These are phyloP conservation scores for Chromis chromis DNA, from an alignment of 2,797 vertebrate genomes.

Conservation along the genomic window DNA sequence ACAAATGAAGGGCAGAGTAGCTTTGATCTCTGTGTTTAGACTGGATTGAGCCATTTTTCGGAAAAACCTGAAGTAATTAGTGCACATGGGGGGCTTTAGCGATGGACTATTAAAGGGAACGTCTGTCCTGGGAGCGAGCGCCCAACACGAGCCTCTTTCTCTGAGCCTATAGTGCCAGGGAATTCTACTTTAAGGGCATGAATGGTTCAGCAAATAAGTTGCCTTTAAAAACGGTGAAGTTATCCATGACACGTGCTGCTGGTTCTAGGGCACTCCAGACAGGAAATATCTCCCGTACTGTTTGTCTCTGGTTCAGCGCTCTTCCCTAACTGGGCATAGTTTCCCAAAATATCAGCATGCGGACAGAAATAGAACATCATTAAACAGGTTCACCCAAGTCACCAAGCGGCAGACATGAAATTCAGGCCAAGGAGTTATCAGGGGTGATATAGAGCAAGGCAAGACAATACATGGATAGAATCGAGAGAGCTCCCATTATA, in stretches of 20 bases:
- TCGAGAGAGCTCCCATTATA: slow-evolving; percentile 72
- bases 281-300: slow-evolving; percentile 49
- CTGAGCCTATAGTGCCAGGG: slow-evolving; percentile 35
- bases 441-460: slow-evolving; percentile 79
- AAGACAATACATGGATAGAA: slow-evolving; percentile 80
- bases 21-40: slow-evolving; percentile 63
- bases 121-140: slow-evolving; percentile 44
- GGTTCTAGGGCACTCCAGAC: slow-evolving; percentile 65
- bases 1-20: slow-evolving; percentile 49
- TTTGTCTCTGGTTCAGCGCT: slow-evolving; percentile 69
- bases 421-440: slow-evolving; percentile 80
- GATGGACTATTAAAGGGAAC: slow-evolving; percentile 48
- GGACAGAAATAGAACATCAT: slow-evolving; percentile 79
- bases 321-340: slow-evolving; percentile 65
- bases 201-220: slow-evolving; percentile 59
- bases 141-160: slow-evolving; percentile 33
- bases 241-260: slow-evolving; percentile 54
- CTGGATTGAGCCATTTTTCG: slow-evolving; percentile 55
- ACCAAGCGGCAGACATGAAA: slow-evolving; percentile 80
- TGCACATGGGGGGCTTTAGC: slow-evolving; percentile 43
- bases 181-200: slow-evolving; percentile 47
- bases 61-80: slow-evolving; percentile 59
- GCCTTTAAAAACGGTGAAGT: slow-evolving; percentile 55
- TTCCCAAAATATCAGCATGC: slow-evolving; percentile 80
- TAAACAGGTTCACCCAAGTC: slow-evolving; percentile 78